Percentiles rank a stretch among this genome's conserved stretches.
Evolutionary conservation across 2,797 vertebrate species (phyloP).

Genomic region (Capromys pilorides): DNA sequence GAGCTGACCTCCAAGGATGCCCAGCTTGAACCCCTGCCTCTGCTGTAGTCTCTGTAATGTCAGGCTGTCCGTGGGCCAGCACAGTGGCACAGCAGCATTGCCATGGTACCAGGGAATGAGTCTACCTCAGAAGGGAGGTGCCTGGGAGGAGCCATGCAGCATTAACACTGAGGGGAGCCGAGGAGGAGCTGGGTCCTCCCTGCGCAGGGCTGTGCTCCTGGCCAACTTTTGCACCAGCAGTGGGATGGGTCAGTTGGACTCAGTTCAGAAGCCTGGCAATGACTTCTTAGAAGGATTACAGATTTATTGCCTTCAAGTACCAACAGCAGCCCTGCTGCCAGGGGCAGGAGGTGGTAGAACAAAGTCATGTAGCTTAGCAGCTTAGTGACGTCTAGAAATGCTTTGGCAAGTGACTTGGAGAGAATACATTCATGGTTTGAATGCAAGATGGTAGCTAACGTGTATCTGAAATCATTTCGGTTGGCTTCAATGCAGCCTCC

Average conservation of each 20-base stretch:
- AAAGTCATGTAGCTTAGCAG: conserved; percentile 30
- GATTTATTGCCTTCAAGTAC: conserved; percentile 75
- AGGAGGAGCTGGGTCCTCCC: background rate
- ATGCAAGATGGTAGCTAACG: conserved; percentile 47
- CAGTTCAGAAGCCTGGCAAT: conserved; percentile 40
- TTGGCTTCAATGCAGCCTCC: conserved; percentile 35
- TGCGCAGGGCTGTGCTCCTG: background rate
- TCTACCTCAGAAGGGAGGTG: background rate
- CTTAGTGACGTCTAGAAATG: conserved; percentile 53
- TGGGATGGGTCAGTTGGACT: conserved; percentile 34
- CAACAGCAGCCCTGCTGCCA: conserved; percentile 63
- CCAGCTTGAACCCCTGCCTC: background rate
- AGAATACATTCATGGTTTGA: conserved; percentile 67
- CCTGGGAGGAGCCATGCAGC: background rate
- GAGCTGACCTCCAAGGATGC: background rate
- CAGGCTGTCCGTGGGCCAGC: background rate
- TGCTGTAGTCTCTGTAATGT: background rate
- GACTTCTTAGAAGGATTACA: conserved; percentile 62
- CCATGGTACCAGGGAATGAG: background rate
- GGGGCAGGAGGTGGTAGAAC: conserved; percentile 55
- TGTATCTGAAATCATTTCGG: conserved; percentile 33
- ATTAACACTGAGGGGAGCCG: background rate
- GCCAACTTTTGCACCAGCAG: background rate
- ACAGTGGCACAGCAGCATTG: background rate
- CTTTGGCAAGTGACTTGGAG: conserved; percentile 75